phyloP scores from a whole-genome alignment of 2,113 vertebrate species.

The Micronisus gabar region DNA sequence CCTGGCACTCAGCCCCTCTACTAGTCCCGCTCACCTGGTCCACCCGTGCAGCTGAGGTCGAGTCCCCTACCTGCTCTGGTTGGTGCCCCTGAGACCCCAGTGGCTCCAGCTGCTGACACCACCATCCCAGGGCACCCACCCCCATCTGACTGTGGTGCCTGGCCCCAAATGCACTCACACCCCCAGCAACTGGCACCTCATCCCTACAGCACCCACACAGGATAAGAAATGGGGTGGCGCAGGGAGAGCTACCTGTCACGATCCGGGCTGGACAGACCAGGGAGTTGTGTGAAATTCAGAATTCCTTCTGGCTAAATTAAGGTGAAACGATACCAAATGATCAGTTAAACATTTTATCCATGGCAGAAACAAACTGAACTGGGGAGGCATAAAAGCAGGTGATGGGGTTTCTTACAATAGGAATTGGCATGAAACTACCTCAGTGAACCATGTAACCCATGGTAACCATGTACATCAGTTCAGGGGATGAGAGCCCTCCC shows the following conservation, averaged over 20 bases:
- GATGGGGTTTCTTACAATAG: no score
- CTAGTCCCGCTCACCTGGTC: rapidly evolving
- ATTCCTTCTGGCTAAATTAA: no score
- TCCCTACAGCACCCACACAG: rapidly evolving
- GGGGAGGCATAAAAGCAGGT: no score
- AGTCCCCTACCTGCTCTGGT: rapidly evolving
- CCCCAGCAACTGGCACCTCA: neutral
- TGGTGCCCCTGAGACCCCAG: neutral
- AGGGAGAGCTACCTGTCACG: neutral
- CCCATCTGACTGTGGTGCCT: neutral
- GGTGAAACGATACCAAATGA: no score
- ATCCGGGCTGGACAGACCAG: no score
- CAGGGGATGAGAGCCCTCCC: no score
- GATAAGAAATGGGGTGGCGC: neutral
- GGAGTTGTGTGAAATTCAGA: no score
- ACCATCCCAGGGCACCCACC: neutral
- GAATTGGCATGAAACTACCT: no score
- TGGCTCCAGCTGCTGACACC: neutral
- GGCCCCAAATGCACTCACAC: neutral
- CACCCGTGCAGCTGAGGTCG: rapidly evolving
- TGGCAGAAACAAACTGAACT: no score
- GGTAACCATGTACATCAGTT: no score
- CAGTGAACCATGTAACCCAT: no score
- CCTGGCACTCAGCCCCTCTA: neutral
- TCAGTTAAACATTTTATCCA: no score